Evolutionary conservation across 92 coral and sea anemone species (phyloP).

Genomic region (Anthopleura xanthogrammica): DNA sequence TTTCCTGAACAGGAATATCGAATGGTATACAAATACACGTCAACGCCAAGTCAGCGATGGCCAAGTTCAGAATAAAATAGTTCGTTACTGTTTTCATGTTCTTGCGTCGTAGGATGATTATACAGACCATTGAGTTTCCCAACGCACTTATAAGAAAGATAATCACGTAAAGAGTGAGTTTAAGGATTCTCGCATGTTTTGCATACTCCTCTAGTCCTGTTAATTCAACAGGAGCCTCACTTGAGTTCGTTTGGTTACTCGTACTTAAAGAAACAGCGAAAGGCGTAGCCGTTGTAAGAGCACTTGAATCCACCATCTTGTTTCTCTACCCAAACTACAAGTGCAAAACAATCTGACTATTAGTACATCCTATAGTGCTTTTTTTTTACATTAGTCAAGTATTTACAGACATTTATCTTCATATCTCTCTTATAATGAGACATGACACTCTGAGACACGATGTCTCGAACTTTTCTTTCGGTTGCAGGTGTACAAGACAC

Average conservation of each 20-base stretch:
- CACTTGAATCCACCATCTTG: background rate
- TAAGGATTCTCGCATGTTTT: conserved; percentile 46
- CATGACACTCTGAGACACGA: background rate
- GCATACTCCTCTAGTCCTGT: conserved; percentile 23
- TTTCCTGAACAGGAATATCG: conserved; percentile 75
- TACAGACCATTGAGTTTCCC: conserved; percentile 77
- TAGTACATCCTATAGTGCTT: background rate
- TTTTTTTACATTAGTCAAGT: background rate
- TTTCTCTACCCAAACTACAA: background rate
- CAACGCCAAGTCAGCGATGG: conserved; percentile 75
- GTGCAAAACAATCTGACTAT: background rate
- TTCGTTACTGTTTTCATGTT: conserved; percentile 81
- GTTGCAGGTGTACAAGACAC: background rate
- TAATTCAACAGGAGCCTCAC: background rate
- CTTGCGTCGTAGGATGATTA: conserved; percentile 54
- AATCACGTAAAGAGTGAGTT: conserved; percentile 60
- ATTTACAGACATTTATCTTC: background rate
- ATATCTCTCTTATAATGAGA: background rate
- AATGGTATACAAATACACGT: conserved; percentile 82
- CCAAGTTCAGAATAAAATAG: conserved; percentile 88
- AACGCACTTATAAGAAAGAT: conserved; percentile 66
- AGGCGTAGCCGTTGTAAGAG: background rate
- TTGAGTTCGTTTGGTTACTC: background rate
- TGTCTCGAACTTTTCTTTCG: background rate
- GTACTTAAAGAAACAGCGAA: background rate